These are phyloP conservation scores for Garrulus glandarius DNA, from an alignment of 2,797 vertebrate species.

Conservation along the genomic window DNA sequence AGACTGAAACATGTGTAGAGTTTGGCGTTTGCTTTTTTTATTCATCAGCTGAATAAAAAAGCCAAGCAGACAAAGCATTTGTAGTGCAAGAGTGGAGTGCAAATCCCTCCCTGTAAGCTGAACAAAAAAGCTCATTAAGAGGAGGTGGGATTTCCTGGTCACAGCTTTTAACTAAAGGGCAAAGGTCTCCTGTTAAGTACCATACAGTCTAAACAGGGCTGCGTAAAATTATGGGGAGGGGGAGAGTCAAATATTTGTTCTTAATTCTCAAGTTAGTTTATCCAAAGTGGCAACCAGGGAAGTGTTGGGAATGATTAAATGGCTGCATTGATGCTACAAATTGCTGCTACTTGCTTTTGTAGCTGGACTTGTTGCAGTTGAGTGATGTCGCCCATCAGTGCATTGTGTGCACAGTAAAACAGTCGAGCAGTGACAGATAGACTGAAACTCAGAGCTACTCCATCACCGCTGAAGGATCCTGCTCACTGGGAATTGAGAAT, in stretches of 20 bases:
- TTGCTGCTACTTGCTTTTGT: constrained; percentile 72
- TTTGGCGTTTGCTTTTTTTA: constrained; percentile 62
- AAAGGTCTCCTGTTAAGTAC: constrained; percentile 78
- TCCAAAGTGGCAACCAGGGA: constrained; percentile 53
- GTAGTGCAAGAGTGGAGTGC: constrained; percentile 67
- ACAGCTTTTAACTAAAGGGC: constrained; percentile 77
- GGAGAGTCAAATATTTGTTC: constrained; percentile 76
- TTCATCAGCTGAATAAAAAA: constrained; percentile 72
- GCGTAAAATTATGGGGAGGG: constrained; percentile 57
- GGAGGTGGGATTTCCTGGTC: constrained; percentile 76
- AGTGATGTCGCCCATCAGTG: constrained; percentile 80
- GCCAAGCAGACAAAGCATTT: constrained; percentile 68
- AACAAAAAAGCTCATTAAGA: constrained; percentile 77
- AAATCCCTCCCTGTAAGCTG: constrained; percentile 59
- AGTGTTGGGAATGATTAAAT: constrained; percentile 70
- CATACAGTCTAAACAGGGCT: constrained; percentile 72
- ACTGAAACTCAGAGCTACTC: constrained; percentile 77
- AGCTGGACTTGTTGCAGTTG: constrained; percentile 69
- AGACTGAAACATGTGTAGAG: constrained; percentile 63
- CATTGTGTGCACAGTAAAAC: constrained; percentile 85
- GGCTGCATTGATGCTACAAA: constrained; percentile 70
- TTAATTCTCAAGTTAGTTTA: constrained; percentile 69
- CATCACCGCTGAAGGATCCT: constrained; percentile 72
- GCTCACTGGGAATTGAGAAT: constrained; percentile 57
- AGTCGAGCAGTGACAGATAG: constrained; percentile 81